A percentile compares a stretch with the other conserved stretches of the same genome.
These are phyloP conservation scores for Zygothrica quintamaculata DNA, from an alignment of 2,888 invertebrate genomes.

Conservation along the genomic window DNA sequence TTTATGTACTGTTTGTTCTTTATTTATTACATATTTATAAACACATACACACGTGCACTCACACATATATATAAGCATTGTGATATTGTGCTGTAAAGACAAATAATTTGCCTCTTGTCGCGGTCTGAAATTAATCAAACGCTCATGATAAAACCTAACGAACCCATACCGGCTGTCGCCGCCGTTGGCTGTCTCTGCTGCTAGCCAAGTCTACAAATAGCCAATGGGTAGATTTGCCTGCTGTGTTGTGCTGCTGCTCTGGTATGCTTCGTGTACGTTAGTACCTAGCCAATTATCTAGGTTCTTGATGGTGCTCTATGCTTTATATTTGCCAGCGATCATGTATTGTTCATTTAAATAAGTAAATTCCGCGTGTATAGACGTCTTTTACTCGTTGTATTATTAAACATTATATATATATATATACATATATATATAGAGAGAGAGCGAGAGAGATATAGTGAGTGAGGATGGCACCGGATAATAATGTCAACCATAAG, in stretches of 20 bases:
- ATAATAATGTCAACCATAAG: conserved; percentile 57
- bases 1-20: no score
- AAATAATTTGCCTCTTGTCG: conserved; percentile 33
- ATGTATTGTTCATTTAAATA: conserved; percentile 60
- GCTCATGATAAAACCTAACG: conserved; percentile 56
- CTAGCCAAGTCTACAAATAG: conserved; percentile 64
- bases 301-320: conserved; percentile 22
- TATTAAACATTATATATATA: background rate
- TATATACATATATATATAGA: no score
- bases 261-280: conserved; percentile 34
- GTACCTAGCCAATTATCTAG: conserved; percentile 53
- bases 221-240: conserved; percentile 32
- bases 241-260: no score
- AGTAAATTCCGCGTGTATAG: conserved; percentile 32
- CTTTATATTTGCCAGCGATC: conserved; percentile 12
- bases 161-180: conserved; percentile 54
- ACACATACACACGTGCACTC: conserved; percentile 1
- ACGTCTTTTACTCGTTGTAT: conserved; percentile 16
- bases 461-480: conserved; percentile 1
- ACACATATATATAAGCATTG: conserved; percentile 1
- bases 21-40: background rate
- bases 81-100: conserved; percentile 24
- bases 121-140: conserved; percentile 60
- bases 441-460: background rate
- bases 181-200: conserved; percentile 26